Base-by-base conservation (phyloP, 2,113 vertebrate genomes). In the Oncorhynchus mykiss region DNA sequence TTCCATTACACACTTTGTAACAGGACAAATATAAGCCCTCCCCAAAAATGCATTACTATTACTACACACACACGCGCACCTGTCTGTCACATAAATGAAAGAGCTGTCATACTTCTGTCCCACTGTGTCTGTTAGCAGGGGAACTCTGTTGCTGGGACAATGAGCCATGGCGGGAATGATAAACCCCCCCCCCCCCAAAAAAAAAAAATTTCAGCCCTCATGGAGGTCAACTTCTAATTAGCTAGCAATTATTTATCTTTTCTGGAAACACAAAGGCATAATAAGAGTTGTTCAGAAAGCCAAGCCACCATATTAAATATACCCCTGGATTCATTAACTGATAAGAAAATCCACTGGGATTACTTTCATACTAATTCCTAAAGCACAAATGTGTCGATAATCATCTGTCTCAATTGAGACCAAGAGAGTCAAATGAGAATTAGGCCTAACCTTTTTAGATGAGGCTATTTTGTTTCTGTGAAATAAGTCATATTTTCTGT, bases 81-180 rank as follows among this genome's bases (percentile, higher is more conserved):
- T 71, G 49, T 5, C 25, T 24, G 45, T 67, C 62, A 67, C 49
- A 49, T 31, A 34, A 69, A 60, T 72, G 5, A 76, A 77, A 27
- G 60, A 74, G 64, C 67, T 48, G 71, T 70, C 72, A 67, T 48
- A 31, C 25, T 62, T 34, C n/a, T 64, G 24, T 51, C 67, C 5
- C 60, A 71, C 62, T 71, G 51, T 77, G 74, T 31, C 60, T 5
- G 68, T 83, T 77, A n/a, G 71, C 71, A 27, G 1, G 27, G 74
- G 71, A 69, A 78, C 22, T 14, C 16, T 20, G 59, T 67, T 34
- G 48, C 27, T 27, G 14, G n/a, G n/a, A 22, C 59, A 22, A n/a
- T 62, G 59, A 62, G 59, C 18, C 18, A 62, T 62, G 5, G 7
- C 0, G 59, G 8, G n/a, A 22, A 22, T 62, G 20, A 22, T 62